Percentiles rank a stretch among this genome's conserved stretches.
These are phyloP conservation scores for Mesorhabditis belari DNA, from an alignment of 2,888 invertebrate species.

Conservation along the genomic window DNA sequence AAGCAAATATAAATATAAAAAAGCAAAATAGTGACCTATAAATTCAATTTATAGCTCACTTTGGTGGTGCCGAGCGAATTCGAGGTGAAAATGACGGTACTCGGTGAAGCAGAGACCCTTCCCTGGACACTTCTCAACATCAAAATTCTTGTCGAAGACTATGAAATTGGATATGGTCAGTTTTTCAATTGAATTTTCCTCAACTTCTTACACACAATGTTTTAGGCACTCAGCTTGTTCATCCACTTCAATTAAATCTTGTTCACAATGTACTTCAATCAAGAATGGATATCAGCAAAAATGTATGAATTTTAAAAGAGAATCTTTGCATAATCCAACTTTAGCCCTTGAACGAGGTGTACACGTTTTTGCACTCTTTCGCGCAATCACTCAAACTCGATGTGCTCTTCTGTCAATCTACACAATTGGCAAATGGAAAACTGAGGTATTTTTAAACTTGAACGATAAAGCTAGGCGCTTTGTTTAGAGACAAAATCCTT, in stretches of 20 bases:
- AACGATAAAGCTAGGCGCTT: no score
- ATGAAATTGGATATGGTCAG: conserved; percentile 83
- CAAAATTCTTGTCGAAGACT: conserved; percentile 88
- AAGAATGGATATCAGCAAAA: conserved; percentile 27
- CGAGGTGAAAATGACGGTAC: conserved; percentile 74
- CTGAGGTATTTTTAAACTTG: conserved; percentile 65
- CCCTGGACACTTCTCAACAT: conserved; percentile 93
- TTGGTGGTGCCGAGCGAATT: conserved; percentile 47
- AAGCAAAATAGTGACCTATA: no score
- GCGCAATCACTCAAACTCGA: conserved; percentile 90
- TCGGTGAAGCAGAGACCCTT: conserved; percentile 85
- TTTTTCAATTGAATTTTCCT: not conserved
- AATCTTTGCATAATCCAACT: conserved; percentile 2
- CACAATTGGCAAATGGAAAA: conserved; percentile 74
- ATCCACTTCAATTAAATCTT: conserved; percentile 74
- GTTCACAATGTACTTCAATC: conserved; percentile 89
- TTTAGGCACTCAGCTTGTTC: conserved; percentile 58
- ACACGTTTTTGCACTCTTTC: conserved; percentile 62
- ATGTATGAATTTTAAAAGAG: conserved; percentile 14
- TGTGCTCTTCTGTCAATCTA: conserved; percentile 61
- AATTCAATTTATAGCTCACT: conserved; percentile 28
- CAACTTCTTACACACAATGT: not conserved
- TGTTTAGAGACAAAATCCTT: conserved; percentile 54
- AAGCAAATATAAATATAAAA: not conserved
- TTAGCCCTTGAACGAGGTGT: conserved; percentile 45